Evolutionary conservation across 2,888 invertebrate genomes (phyloP), one percentile per base, ranked within the genome.

Genomic region (Nycteola revayana): DNA sequence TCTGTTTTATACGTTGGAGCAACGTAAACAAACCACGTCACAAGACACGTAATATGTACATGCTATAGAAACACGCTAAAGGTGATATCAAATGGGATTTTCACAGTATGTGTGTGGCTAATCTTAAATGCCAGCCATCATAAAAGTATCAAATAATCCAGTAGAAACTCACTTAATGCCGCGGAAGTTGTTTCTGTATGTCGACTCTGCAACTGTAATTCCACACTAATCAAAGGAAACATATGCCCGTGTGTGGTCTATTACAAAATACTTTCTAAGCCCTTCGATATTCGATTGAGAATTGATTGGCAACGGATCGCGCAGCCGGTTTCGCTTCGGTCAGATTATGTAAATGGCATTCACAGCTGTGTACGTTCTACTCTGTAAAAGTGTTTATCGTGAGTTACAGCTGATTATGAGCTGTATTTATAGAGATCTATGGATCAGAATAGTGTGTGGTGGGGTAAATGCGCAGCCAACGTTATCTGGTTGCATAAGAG

Each of bases 401-500:
- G 3, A 28, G 31, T 36, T 40, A 22, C 35, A 52, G 26, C 25
- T 49, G 48, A 70, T 60, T 66, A 45, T 67, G 37, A 32, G 25
- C 59, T 46, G 32, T 74, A 68, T 42, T 20, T 7, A 8, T 34
- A 26, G 23, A 9, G 1, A 0, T 8, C 42, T 64, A 71, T 29
- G 52, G 60, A 40, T 39, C 35, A 63, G 47, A 61, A 46, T 74
- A 23, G 59, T 11, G 24, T 49, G 63, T 18, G 20, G 24, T 36
- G 17, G 24, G 24, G 49, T 61, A 68, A 75, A 66, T 76, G 75
- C 77, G 77, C 75, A 78, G 62, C 54, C 57, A 41, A 50, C 55
- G 66, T 75, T 81, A 80, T 81, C 77, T 66, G 46, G 70, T 85
- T 85, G 80, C 82, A 80, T 82, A 84, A 84, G 77, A 69, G 71